A percentile compares a stretch with the other conserved stretches of the same genome.
Conservation (phyloP, 2,888 invertebrate species). For the Eristalinus sepulchralis region DNA sequence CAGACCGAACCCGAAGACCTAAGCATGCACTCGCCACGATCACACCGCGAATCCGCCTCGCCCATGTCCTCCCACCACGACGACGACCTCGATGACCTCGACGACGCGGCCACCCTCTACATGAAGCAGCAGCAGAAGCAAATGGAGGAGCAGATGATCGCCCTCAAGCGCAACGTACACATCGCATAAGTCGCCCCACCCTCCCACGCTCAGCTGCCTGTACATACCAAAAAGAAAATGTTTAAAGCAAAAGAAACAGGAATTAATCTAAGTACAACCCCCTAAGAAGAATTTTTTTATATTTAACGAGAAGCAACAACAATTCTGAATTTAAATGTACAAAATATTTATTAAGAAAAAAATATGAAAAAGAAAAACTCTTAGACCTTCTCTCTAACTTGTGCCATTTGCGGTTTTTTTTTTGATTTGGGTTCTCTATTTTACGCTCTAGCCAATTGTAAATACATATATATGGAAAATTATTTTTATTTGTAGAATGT, state of each 20-base stretch:
- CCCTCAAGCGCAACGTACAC: constrained; percentile 65
- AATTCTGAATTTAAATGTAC: constrained; percentile 70
- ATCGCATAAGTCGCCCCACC: constrained; percentile 63
- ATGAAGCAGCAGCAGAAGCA: constrained; percentile 79
- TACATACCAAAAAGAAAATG: constrained; percentile 53
- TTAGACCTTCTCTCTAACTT: constrained; percentile 45
- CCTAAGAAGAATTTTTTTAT: constrained; percentile 23
- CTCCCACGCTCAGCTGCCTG: not conserved
- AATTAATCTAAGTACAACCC: constrained; percentile 73
- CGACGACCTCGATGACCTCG: constrained; percentile 82
- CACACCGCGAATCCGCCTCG: constrained; percentile 74
- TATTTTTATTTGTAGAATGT: constrained; percentile 45
- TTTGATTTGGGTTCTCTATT: not conserved
- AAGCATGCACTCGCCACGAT: constrained; percentile 84
- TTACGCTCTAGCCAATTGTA: not conserved
- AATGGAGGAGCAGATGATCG: constrained; percentile 67
- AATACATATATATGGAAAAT: constrained; percentile 12
- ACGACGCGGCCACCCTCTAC: constrained; percentile 82
- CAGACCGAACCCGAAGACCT: constrained; percentile 96
- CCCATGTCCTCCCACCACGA: constrained; percentile 79
- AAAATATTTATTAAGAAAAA: constrained; percentile 64
- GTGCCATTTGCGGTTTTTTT: constrained; percentile 55
- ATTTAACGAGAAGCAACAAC: constrained; percentile 27
- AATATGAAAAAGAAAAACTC: constrained; percentile 38
- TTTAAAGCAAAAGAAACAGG: constrained; percentile 59